These are phyloP conservation scores for Sinelater perroti DNA, from an alignment of 2,888 invertebrate species.

Conservation along the genomic window DNA sequence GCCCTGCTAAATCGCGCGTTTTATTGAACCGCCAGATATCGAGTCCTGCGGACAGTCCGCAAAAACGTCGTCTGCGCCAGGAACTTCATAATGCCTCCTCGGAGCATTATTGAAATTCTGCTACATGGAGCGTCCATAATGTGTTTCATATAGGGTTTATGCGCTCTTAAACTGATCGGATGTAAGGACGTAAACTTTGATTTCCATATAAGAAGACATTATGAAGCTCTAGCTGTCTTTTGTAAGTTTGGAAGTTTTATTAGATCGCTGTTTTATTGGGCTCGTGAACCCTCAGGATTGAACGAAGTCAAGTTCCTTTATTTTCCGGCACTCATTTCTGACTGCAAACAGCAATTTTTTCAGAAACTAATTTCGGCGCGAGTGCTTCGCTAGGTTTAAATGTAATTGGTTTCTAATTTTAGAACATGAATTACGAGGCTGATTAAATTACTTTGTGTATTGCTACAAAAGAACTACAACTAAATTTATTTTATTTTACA, in stretches of 20 bases:
- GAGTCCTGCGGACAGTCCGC: constrained; percentile 13
- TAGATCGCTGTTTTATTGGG: too few species aligned
- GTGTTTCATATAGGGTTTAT: constrained; percentile 15
- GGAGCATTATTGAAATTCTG: constrained; percentile 19
- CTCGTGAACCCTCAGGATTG: too few species aligned
- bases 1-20: constrained; percentile 18
- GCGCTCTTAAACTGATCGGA: constrained; percentile 14
- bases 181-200: constrained; percentile 5
- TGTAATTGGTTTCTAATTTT: too few species aligned
- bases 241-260: neutral
- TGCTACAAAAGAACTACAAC: too few species aligned
- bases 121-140: constrained; percentile 18
- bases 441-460: too few species aligned
- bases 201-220: neutral
- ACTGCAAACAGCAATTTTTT: too few species aligned
- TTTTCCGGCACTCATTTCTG: too few species aligned
- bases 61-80: constrained; percentile 3
- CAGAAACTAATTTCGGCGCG: too few species aligned
- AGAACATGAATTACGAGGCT: too few species aligned
- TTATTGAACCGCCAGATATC: constrained; percentile 19
- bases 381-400: too few species aligned
- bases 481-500: too few species aligned
- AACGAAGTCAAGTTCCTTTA: too few species aligned
- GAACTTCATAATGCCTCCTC: constrained; percentile 15
- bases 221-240: constrained; percentile 1